Evolutionary conservation across 1,140 invertebrate species (phyloP), one percentile per base, ranked within the genome.

Genomic region (Lepidurus couesii): DNA sequence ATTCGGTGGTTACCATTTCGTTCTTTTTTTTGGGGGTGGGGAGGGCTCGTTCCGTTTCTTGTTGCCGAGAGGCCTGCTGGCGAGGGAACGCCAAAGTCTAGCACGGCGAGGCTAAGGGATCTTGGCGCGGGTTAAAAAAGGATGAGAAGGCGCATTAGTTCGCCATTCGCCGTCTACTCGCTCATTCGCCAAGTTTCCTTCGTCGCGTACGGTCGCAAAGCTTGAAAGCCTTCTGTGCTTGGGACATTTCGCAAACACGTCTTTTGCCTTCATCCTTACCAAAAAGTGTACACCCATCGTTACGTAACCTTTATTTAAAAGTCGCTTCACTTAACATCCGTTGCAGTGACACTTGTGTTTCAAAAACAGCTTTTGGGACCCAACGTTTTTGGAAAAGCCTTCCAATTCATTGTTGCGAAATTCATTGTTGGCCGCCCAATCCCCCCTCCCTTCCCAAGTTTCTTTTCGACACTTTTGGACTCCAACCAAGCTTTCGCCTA

Each of bases 81-180:
- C 16, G 21, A 65, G 53, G 53, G 53, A 16, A 65, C 53, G 16
- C 16, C 16, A n/a, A n/a, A 65, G 53, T 65, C 53, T 65, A 65
- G 53, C 53, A 16, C n/a, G 8, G 53, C 21, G 21, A 65, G 53
- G 53, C 53, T 13, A n/a, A n/a, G 16, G 53, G 13, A 21, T n/a
- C 7, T 21, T 65, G 53, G 53, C n/a, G 16, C 53, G 53, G 21
- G 53, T 21, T 65, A 65, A 65, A 65, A 65, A 21, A 4, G 21
- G 53, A 21, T 21, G 53, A 65, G 34, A 65, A 65, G 16, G 9
- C 21, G 53, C 53, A 21, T 65, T 65, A 13, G 53, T 65, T 65
- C 53, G 53, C 53, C 53, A 65, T 65, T 65, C 53, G 21, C 53
- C 53, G 53, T 65, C 53, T 65, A 65, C 21, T 65, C 53, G 53